Evolutionary conservation across 2,888 invertebrate genomes (phyloP).

Genomic region (Neoascia interrupta): DNA sequence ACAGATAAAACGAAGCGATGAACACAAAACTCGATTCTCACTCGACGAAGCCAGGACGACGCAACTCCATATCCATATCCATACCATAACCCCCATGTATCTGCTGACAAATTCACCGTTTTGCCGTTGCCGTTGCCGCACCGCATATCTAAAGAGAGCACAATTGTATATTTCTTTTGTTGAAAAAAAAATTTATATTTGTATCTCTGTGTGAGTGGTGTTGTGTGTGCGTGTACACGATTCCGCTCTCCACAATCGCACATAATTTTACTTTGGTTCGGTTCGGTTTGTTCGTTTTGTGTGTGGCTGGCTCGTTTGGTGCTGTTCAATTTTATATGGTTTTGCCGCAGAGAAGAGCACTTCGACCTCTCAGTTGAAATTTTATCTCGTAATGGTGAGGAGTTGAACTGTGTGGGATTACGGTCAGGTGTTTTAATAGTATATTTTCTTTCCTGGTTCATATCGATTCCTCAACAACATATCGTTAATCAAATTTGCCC

Average conservation of each 20-base stretch:
- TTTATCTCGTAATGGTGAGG: conserved; percentile 63
- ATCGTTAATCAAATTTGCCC: neutral
- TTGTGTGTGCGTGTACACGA: conserved; percentile 29
- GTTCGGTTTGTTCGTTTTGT: conserved; percentile 25
- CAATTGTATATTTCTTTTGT: conserved; percentile 46
- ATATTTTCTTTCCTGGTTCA: neutral
- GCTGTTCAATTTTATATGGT: conserved; percentile 19
- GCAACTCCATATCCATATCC: no score
- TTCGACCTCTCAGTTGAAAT: conserved; percentile 63
- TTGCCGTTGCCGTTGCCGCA: conserved; percentile 25
- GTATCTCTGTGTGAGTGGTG: conserved; percentile 38
- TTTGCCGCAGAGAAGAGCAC: conserved; percentile 64
- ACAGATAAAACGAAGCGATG: neutral
- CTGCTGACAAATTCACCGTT: conserved; percentile 32
- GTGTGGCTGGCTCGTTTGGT: conserved; percentile 19
- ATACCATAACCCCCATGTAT: conserved; percentile 33
- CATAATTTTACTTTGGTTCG: neutral
- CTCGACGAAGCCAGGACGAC: conserved; percentile 16
- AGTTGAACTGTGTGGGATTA: conserved; percentile 55
- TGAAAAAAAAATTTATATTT: conserved; percentile 3
- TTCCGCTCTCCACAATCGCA: conserved; percentile 57
- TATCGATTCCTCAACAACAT: neutral
- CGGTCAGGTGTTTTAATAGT: conserved; percentile 60
- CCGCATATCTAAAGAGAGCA: conserved; percentile 62
- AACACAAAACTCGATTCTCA: neutral